These are phyloP conservation scores for Entomobrya multifasciata DNA, from an alignment of 2,888 invertebrate genomes.

Conservation along the genomic window DNA sequence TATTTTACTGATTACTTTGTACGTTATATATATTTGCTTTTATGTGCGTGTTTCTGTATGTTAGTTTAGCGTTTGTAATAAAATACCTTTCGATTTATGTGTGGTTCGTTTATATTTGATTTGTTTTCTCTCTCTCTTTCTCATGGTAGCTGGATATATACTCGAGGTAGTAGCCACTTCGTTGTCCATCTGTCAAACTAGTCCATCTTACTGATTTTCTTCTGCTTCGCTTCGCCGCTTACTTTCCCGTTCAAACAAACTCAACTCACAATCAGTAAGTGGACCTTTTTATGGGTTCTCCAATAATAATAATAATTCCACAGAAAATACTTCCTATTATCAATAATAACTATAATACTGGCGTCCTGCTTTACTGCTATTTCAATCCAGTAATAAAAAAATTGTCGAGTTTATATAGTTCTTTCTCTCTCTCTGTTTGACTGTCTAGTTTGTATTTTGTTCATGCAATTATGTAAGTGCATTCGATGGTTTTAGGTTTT, in stretches of 20 bases:
- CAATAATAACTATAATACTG: slow-evolving; percentile 22
- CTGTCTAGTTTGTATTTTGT: not conserved
- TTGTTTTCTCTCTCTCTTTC: not conserved
- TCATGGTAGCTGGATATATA: not conserved
- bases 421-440: too few species aligned
- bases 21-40: not conserved
- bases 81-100: slow-evolving; percentile 5
- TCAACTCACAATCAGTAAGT: slow-evolving; percentile 1
- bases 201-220: slow-evolving; percentile 9
- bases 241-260: not conserved
- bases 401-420: not conserved
- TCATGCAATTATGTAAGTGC: not conserved
- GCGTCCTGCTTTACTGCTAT: not conserved
- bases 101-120: not conserved
- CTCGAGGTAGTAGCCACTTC: too few species aligned
- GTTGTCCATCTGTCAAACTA: not conserved
- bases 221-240: not conserved
- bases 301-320: not conserved
- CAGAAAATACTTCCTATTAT: not conserved
- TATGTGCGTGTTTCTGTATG: not conserved
- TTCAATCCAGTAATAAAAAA: slow-evolving; percentile 7
- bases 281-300: slow-evolving; percentile 21
- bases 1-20: slow-evolving; percentile 34
- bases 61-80: not conserved
- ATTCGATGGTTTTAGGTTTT: not conserved